Percentiles rank a stretch among this genome's conserved stretches.
Conservation (phyloP, 2,797 vertebrate species). For the Harpagifer antarcticus region DNA sequence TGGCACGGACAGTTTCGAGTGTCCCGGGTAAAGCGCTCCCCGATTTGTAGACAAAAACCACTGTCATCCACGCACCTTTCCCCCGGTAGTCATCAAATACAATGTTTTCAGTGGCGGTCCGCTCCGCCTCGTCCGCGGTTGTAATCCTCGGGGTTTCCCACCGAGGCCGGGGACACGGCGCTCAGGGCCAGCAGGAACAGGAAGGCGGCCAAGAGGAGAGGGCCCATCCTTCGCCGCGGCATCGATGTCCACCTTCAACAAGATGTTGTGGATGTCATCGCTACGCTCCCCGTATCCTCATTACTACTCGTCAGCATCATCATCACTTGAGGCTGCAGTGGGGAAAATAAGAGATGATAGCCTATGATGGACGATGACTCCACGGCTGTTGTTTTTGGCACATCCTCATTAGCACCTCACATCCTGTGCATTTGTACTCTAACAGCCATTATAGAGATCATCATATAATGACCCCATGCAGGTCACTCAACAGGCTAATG, state of each 20-base stretch:
- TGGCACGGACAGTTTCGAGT: conserved; percentile 99
- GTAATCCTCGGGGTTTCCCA: conserved; percentile 92
- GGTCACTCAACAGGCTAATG: conserved; percentile 41
- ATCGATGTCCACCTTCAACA: conserved; percentile 78
- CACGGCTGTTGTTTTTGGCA: conserved; percentile 28
- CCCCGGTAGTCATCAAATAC: conserved; percentile 99
- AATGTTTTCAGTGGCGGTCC: conserved; percentile 92
- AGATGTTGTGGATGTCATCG: conserved; percentile 70
- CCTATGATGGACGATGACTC: conserved; percentile 33
- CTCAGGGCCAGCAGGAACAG: conserved; percentile 91
- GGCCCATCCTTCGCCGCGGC: conserved; percentile 92
- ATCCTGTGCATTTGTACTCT: not conserved
- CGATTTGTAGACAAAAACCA: conserved; percentile 99
- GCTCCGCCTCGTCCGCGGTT: conserved; percentile 93
- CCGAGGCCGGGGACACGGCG: conserved; percentile 87
- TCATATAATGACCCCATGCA: not conserved
- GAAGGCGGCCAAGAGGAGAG: conserved; percentile 89
- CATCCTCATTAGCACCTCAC: conserved; percentile 21
- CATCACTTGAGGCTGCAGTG: conserved; percentile 61
- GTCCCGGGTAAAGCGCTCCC: conserved; percentile 97
- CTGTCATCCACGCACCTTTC: conserved; percentile 99
- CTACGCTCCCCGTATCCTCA: conserved; percentile 70
- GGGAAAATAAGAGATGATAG: conserved; percentile 31
- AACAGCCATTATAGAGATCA: not conserved
- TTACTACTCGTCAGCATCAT: conserved; percentile 62